phyloP scores from a whole-genome alignment of 1,140 invertebrate genomes.

The Apolygus lucorum region DNA sequence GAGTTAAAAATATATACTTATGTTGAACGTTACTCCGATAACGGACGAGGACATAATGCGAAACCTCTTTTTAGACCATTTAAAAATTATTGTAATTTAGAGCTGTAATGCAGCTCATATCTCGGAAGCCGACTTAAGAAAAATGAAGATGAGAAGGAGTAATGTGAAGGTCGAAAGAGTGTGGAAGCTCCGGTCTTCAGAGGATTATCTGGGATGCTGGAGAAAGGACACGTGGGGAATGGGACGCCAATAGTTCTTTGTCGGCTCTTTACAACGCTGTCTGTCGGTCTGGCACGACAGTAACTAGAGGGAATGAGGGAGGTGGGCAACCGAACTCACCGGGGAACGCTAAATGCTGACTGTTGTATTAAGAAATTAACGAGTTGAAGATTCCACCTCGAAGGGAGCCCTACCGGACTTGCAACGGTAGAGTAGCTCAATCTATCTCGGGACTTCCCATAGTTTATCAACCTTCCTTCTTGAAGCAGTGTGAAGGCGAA shows the following conservation, averaged over 20 bases:
- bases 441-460: not conserved
- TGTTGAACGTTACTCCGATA: no score
- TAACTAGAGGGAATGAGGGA: not conserved
- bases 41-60: no score
- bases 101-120: no score
- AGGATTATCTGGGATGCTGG: not conserved
- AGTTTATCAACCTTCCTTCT: not conserved
- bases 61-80: no score
- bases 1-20: no score
- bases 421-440: not conserved
- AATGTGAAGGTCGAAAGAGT: no score
- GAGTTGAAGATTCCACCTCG: not conserved
- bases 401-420: not conserved
- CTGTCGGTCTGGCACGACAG: not conserved
- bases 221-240: not conserved
- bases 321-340: not conserved
- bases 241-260: not conserved
- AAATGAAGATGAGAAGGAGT: no score
- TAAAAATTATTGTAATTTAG: no score
- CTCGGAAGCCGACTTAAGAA: no score
- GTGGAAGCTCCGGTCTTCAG: no score
- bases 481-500: not conserved
- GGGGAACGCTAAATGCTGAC: not conserved
- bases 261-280: not conserved
- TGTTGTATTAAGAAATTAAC: not conserved